These are phyloP conservation scores for Urocyon cinereoargenteus DNA, from an alignment of 2,797 vertebrate genomes.

Conservation along the genomic window DNA sequence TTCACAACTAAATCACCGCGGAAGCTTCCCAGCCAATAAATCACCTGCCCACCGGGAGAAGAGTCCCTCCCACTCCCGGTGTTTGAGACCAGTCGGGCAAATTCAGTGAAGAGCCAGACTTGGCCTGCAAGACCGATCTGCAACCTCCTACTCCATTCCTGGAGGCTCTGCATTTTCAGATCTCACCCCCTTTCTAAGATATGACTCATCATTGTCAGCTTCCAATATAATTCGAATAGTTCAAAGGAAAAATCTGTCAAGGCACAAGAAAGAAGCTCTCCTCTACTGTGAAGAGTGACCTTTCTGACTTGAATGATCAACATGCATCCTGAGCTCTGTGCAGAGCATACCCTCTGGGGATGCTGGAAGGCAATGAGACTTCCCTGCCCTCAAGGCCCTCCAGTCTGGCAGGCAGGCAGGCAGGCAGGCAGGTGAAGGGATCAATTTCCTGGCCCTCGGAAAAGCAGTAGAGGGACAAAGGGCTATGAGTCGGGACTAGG, in stretches of 20 bases:
- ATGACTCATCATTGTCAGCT: slow-evolving; percentile 75
- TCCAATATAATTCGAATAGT: slow-evolving; percentile 51
- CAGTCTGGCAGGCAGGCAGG: too few relatives aligned
- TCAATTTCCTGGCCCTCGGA: not conserved
- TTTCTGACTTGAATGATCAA: not conserved
- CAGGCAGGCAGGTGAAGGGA: not conserved
- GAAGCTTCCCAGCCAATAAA: slow-evolving; percentile 75
- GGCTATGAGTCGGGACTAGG: slow-evolving; percentile 40
- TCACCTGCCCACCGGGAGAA: slow-evolving; percentile 71
- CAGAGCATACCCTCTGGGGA: not conserved
- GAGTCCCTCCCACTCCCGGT: slow-evolving; percentile 60
- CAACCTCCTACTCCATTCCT: slow-evolving; percentile 34
- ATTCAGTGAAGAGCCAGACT: not conserved
- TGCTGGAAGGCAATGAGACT: rapidly evolving
- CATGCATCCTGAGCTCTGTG: not conserved
- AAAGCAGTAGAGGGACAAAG: slow-evolving; percentile 65
- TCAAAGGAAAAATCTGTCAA: slow-evolving; percentile 45
- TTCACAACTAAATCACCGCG: slow-evolving; percentile 67
- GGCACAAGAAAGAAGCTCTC: not conserved
- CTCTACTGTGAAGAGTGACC: not conserved
- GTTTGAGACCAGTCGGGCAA: slow-evolving; percentile 2
- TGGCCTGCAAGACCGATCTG: slow-evolving; percentile 35
- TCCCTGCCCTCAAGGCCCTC: slow-evolving; percentile 52
- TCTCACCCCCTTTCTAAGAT: slow-evolving; percentile 49
- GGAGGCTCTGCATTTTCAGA: slow-evolving; percentile 40